A percentile compares a stretch with the other conserved stretches of the same genome.
These are phyloP conservation scores for Ferdinandea cuprea DNA, from an alignment of 2,888 invertebrate species.

Conservation along the genomic window DNA sequence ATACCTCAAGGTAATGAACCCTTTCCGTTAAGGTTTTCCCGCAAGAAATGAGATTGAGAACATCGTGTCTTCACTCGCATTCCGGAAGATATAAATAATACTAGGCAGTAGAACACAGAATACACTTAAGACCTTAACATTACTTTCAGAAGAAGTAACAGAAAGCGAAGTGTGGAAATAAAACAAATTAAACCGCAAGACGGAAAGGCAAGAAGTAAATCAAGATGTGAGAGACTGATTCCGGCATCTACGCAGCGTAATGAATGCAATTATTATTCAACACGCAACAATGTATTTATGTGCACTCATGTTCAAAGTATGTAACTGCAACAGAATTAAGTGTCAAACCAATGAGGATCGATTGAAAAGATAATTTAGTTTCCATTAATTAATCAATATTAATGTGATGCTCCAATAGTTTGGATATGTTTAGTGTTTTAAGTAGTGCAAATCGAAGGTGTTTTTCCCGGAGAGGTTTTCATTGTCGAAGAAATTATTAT, in stretches of 20 bases:
- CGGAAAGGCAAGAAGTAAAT: neutral
- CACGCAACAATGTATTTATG: too few species aligned
- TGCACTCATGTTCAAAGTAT: too few species aligned
- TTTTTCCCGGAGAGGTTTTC: too few species aligned
- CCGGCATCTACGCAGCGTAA: neutral
- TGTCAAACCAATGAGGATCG: too few species aligned
- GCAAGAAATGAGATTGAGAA: slow-evolving; percentile 10
- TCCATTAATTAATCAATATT: too few species aligned
- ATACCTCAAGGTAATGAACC: slow-evolving; percentile 11
- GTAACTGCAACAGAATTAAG: too few species aligned
- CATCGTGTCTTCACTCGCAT: slow-evolving; percentile 27
- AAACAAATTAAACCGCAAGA: slow-evolving; percentile 26
- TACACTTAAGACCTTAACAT: slow-evolving; percentile 32
- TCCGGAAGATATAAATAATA: slow-evolving; percentile 42
- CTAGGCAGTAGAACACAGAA: slow-evolving; percentile 12
- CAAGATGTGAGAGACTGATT: slow-evolving; percentile 5
- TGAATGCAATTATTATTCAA: too few species aligned
- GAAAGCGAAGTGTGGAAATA: slow-evolving; percentile 10
- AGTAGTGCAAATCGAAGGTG: too few species aligned
- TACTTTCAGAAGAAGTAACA: slow-evolving; percentile 4
- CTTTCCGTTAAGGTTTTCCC: slow-evolving; percentile 35
- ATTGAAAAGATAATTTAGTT: too few species aligned
- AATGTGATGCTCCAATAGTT: too few species aligned
- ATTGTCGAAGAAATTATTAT: too few species aligned
- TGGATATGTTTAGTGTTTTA: too few species aligned